Conservation (phyloP, 2,888 invertebrate genomes). For the Eupithecia subfuscata region DNA sequence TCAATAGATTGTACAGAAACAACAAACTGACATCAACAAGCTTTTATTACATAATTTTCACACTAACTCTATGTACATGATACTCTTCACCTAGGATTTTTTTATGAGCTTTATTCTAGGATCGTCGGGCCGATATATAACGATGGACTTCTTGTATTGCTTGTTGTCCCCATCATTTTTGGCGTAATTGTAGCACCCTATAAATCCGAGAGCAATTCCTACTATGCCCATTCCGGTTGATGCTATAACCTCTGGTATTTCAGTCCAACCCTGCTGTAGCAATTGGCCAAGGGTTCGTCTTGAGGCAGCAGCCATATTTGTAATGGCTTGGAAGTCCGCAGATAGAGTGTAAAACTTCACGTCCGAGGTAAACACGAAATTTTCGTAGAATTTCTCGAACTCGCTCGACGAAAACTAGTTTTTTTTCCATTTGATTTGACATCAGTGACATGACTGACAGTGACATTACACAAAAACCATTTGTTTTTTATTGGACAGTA, state of each 20-base stretch:
- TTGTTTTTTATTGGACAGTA: too few species aligned
- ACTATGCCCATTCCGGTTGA: conserved; percentile 83
- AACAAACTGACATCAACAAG: conserved; percentile 45
- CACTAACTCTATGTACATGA: conserved; percentile 45
- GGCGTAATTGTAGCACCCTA: conserved; percentile 79
- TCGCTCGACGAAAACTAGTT: too few species aligned
- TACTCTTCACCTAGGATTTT: conserved; percentile 62
- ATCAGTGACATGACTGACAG: too few species aligned
- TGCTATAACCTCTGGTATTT: conserved; percentile 89
- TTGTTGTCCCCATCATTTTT: conserved; percentile 87
- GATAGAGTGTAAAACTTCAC: not conserved
- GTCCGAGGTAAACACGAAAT: not conserved
- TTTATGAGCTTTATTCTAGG: conserved; percentile 84
- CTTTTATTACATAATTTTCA: conserved; percentile 76
- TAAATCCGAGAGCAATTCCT: conserved; percentile 80
- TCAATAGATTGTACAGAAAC: conserved; percentile 19
- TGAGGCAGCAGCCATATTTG: conserved; percentile 64
- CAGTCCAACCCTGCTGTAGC: conserved; percentile 83
- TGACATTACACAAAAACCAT: too few species aligned
- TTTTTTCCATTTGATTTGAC: too few species aligned
- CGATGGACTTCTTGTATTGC: conserved; percentile 85
- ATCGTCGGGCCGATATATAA: conserved; percentile 87
- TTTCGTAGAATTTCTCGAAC: not conserved
- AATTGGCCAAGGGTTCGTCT: conserved; percentile 70
- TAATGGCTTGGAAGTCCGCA: not conserved